Percentiles rank a stretch among this genome's conserved stretches.
Evolutionary conservation across 2,888 invertebrate species (phyloP).

Genomic region (Apamea monoglypha): DNA sequence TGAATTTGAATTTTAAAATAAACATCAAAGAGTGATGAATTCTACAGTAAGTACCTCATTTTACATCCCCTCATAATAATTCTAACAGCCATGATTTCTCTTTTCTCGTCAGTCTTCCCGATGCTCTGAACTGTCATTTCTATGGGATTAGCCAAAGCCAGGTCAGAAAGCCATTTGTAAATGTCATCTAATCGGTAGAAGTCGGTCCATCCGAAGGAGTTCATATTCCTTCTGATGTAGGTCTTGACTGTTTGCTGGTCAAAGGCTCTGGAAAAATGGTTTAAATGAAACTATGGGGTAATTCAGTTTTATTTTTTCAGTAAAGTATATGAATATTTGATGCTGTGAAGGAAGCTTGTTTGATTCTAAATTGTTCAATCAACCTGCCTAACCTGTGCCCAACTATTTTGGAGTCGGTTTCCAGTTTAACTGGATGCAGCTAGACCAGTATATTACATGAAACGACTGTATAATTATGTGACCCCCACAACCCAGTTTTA

Average conservation of each 20-base stretch:
- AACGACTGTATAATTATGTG: background rate
- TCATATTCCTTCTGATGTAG: conserved; percentile 79
- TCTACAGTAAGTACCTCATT: conserved; percentile 55
- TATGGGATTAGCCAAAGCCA: conserved; percentile 82
- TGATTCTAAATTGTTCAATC: background rate
- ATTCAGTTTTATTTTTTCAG: background rate
- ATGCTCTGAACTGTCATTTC: conserved; percentile 79
- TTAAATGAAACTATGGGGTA: background rate
- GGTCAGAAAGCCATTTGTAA: conserved; percentile 89
- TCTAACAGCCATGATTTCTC: conserved; percentile 77
- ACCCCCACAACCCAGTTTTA: background rate
- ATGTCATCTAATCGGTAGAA: conserved; percentile 91
- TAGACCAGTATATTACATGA: background rate
- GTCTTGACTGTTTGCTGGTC: conserved; percentile 79
- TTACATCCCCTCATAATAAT: conserved; percentile 63
- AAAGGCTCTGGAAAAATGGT: conserved; percentile 74
- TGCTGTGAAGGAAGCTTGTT: background rate
- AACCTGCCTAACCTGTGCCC: background rate
- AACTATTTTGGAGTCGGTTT: background rate
- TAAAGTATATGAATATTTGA: background rate
- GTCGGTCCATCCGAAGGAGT: conserved; percentile 87
- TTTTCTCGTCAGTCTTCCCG: conserved; percentile 83
- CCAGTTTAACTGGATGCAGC: too few species aligned
- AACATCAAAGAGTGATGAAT: background rate
- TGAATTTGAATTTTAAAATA: too few species aligned